Evolutionary conservation across 2,797 vertebrate genomes (phyloP), one percentile per base, ranked within the genome.

Genomic region (Rallus crepitans): DNA sequence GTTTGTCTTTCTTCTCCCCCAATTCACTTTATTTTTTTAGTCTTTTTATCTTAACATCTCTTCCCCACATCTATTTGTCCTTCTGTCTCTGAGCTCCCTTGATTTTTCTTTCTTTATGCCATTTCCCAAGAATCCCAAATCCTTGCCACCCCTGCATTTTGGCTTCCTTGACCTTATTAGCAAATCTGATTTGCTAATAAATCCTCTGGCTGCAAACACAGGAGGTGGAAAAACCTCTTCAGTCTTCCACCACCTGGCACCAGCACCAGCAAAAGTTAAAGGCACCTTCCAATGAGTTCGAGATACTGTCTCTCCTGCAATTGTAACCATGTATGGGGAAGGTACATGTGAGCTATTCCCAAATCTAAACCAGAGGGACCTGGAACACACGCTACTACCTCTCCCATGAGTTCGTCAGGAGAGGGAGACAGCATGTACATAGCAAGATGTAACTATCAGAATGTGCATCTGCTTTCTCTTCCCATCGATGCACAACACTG

Each of bases 181-280:
- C 77, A 94, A 93, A 81, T 78, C 6, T 53, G 3, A 80, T 94
- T 94, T 96, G 93, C 81, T 92, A 71, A 71, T 95, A 95, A 94
- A 79, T 90, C 55, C 25, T 82, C 31, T 82, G 88, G 64, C 78
- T 87, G 82, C 59, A 59, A 40, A 86, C 69, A 59, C 19, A 48
- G 39, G 52, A 0, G 0, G 48, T 87, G 75, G 30, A 39, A 82
- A 94, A 90, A 40, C 57, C 18, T 72, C 17, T 69, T 86, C 25
- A 25, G 0, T 86, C 63, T 93, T 77, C 68, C 68, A n/a, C 28
- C 24, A 27, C n/a, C 64, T 87, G 42, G 57, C 56, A 39, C 0
- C 68, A 53, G 40, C 53, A 90, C 56, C 53, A 35, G 37, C 81
- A 79, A 33, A 93, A 88, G 28, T 66, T 80, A 61, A 24, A 65